Base-by-base conservation (phyloP, 2,113 vertebrate species). In the Haemorhous mexicanus region DNA sequence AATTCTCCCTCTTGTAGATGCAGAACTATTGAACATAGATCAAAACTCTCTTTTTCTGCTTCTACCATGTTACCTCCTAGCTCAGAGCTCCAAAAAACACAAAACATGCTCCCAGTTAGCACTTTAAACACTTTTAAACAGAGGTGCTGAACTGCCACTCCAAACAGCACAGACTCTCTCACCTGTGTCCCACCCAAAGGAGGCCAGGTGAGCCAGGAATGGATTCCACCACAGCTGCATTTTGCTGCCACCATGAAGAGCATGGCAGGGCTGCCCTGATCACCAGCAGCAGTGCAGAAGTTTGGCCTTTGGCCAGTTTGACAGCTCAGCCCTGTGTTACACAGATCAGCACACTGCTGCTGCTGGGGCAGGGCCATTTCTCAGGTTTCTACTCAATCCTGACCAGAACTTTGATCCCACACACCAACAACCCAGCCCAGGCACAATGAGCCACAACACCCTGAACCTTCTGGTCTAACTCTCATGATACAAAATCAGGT, bases 401-500 rank as follows among this genome's bases (percentile, higher is more conserved):
- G 23, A 46, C 11, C 23, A 28, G 15, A 39, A 44, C 67, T 80
- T 46, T 11, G 21, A 64, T 44, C 75, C 24, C 66, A 32, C 37
- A 7, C 2, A 11, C 41, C 30, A 16, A 32, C 32, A 87, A 58
- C 13, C 32, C 79, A 75, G 56, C 17, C 6, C 50, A n/a, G 32
- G 28, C 64, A 81, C 26, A 33, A 8, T 9, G 6, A 69, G 56
- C 44, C 66, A 64, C 35, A 79, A 47, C 1, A 32, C 7, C 7
- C 39, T 52, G 33, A 58, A n/a, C 58, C 37, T 53, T 27, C 44
- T 53, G 19, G 0, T 77, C 91, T 35, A 89, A n/a, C 30, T 66
- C 39, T 32, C 21, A 16, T 23, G 43, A 24, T 11, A 33, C 0
- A 0, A 82, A 10, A 87, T 18, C 39, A 61, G 4, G 1, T 41